These are phyloP conservation scores for Aspidoscelis tigris DNA, from an alignment of 2,113 vertebrate species.

Conservation along the genomic window DNA sequence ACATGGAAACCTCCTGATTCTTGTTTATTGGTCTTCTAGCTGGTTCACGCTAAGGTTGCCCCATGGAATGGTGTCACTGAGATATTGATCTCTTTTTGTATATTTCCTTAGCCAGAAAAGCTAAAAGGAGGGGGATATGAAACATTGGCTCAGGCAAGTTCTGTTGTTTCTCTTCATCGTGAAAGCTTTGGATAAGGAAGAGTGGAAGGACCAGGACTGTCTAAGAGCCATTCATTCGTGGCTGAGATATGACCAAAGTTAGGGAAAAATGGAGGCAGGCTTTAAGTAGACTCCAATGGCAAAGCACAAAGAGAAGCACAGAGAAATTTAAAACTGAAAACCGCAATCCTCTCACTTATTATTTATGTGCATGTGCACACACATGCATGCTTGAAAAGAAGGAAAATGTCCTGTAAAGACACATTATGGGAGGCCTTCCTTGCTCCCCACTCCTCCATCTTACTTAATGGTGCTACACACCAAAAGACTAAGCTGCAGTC, in stretches of 20 bases:
- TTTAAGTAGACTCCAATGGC: conserved; percentile 60
- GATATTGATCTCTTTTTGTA: conserved; percentile 31
- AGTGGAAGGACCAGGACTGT: not conserved
- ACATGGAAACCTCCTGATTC: not conserved
- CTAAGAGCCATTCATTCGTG: not conserved
- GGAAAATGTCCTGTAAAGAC: too few species aligned
- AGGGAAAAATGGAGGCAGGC: conserved; percentile 40
- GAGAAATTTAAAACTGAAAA: conserved; percentile 46
- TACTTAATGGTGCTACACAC: too few species aligned
- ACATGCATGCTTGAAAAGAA: too few species aligned
- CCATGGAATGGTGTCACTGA: not conserved
- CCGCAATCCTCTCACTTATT: not conserved
- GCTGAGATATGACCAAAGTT: rapidly evolving
- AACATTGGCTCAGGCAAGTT: not conserved
- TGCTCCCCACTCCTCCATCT: too few species aligned
- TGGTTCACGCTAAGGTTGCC: conserved; percentile 17
- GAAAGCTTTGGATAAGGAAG: not conserved
- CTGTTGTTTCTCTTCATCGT: not conserved
- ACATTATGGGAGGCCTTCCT: too few species aligned
- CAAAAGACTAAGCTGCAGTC: too few species aligned
- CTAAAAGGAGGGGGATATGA: not conserved
- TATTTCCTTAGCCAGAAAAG: conserved; percentile 13
- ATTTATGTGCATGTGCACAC: too few species aligned
- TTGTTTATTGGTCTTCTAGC: conserved; percentile 20
- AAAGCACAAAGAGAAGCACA: conserved; percentile 46